A percentile compares a stretch with the other conserved stretches of the same genome.
Conservation (phyloP, 2,888 invertebrate genomes). For the Apodemia mormo region DNA sequence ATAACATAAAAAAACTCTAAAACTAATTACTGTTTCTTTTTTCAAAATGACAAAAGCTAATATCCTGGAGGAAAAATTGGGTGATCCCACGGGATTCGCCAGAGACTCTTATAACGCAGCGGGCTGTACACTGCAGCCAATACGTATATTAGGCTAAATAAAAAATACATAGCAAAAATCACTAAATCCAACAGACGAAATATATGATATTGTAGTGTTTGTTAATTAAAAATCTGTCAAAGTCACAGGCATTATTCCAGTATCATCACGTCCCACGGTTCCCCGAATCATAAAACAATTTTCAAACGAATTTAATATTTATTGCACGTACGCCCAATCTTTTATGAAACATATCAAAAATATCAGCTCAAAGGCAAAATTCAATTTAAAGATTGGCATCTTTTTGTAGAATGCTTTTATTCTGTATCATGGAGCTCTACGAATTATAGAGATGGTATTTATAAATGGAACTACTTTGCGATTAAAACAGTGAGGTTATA, state of each 20-base stretch:
- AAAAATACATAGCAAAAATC: not conserved
- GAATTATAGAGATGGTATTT: slow-evolving; percentile 23
- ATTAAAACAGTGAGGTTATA: slow-evolving; percentile 56
- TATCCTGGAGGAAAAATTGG: no score
- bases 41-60: no score
- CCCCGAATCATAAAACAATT: slow-evolving; percentile 13
- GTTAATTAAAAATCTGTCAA: not conserved
- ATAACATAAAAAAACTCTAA: no score
- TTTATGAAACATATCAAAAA: slow-evolving; percentile 24
- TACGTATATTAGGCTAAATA: no score
- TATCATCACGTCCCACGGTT: not conserved
- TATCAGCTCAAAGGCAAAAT: slow-evolving; percentile 25
- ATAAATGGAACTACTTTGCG: slow-evolving; percentile 33
- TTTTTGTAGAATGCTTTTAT: slow-evolving; percentile 24
- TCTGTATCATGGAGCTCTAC: slow-evolving; percentile 18
- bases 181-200: not conserved
- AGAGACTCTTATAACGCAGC: no score
- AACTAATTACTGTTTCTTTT: no score
- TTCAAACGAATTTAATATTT: slow-evolving; percentile 22
- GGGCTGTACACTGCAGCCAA: no score
- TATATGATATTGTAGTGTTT: not conserved
- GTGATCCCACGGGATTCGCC: no score
- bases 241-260: not conserved
- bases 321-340: slow-evolving; percentile 10
- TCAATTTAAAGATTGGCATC: slow-evolving; percentile 29